A percentile compares a stretch with the other conserved stretches of the same genome.
These are phyloP conservation scores for Caranx melampygus DNA, from an alignment of 2,113 vertebrate species.

Conservation along the genomic window DNA sequence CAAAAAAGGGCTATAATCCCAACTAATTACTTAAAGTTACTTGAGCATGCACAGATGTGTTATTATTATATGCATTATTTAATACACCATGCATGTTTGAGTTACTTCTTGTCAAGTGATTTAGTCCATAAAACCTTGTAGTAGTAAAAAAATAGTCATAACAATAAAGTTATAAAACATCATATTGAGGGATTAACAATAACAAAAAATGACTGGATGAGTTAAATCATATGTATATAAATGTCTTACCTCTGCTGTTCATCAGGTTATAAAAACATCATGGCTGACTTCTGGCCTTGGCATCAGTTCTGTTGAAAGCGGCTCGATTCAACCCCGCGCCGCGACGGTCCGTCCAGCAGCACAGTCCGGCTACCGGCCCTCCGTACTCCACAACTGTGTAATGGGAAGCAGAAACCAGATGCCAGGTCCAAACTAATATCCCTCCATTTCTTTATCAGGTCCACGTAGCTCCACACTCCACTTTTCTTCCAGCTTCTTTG, in stretches of 20 bases:
- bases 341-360: constrained; percentile 53
- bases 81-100: background rate
- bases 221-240: background rate
- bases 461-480: constrained; percentile 61
- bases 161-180: background rate
- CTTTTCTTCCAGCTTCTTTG: constrained; percentile 15
- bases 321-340: constrained; percentile 17
- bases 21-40: background rate
- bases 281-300: constrained; percentile 68
- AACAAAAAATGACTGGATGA: background rate
- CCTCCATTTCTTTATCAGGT: constrained; percentile 56
- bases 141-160: background rate
- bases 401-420: constrained; percentile 62
- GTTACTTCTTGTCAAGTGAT: background rate
- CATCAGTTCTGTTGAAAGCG: constrained; percentile 65
- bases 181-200: background rate
- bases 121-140: background rate
- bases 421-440: constrained; percentile 60
- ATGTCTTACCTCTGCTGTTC: constrained; percentile 76
- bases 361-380: constrained; percentile 36
- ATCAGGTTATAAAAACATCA: constrained; percentile 81
- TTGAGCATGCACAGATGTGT: background rate
- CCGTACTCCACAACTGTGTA: constrained; percentile 58
- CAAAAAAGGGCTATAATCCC: background rate
- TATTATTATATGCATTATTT: background rate